A percentile compares a stretch with the other conserved stretches of the same genome.
Evolutionary conservation across 2,113 vertebrate species (phyloP).

Genomic region (Trinectes maculatus): DNA sequence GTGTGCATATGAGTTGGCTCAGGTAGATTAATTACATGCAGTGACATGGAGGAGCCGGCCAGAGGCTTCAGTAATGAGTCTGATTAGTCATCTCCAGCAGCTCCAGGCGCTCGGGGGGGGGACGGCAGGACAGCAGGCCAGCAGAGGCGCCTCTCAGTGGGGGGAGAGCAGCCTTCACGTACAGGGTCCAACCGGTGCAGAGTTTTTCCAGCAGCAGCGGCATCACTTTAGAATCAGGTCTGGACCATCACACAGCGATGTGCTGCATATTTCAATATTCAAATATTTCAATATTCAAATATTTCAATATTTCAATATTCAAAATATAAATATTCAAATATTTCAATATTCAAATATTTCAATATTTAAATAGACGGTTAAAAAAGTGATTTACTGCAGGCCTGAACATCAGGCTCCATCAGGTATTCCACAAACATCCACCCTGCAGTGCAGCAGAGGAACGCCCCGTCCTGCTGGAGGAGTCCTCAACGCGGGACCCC

Average conservation of each 20-base stretch:
- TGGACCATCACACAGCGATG: conserved; percentile 3
- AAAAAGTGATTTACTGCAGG: too few species aligned
- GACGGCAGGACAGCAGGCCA: conserved; percentile 55
- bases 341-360: too few species aligned
- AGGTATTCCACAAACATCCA: conserved; percentile 19
- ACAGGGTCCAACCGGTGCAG: conserved; percentile 12
- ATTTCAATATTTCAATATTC: too few species aligned
- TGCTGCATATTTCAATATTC: too few species aligned
- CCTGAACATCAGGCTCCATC: too few species aligned
- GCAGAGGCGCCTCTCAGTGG: conserved; percentile 42
- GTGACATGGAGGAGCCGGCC: conserved; percentile 72
- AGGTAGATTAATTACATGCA: conserved; percentile 80
- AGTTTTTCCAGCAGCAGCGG: conserved; percentile 13
- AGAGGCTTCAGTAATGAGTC: conserved; percentile 79
- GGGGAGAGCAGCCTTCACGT: conserved; percentile 37
- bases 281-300: too few species aligned
- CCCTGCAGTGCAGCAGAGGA: conserved; percentile 15
- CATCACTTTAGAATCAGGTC: conserved; percentile 34
- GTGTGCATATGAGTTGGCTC: conserved; percentile 59
- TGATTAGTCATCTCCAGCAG: conserved; percentile 81
- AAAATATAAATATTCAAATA: too few species aligned
- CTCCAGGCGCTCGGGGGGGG: conserved; percentile 63
- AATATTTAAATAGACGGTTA: too few species aligned
- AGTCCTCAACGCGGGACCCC: not conserved
- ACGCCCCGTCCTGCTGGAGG: conserved; percentile 12